These are phyloP conservation scores for Lepus americanus DNA, from an alignment of 2,113 vertebrate genomes.

Conservation along the genomic window DNA sequence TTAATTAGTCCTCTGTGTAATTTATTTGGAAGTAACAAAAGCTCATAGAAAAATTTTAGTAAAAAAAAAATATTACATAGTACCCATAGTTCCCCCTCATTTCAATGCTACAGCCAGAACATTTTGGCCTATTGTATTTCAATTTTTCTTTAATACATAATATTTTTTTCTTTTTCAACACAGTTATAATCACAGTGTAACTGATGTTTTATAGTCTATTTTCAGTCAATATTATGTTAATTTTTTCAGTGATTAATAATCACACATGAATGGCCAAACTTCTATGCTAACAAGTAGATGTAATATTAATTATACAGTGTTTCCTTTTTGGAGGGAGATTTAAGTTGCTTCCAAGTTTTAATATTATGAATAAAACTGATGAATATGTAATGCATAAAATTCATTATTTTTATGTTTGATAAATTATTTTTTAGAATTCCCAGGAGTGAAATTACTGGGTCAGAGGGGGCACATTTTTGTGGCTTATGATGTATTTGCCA, in stretches of 20 bases:
- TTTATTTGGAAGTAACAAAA: conserved; percentile 41
- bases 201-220: conserved; percentile 1
- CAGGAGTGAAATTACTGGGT: conserved; percentile 48
- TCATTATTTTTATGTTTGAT: background rate
- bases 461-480: conserved; percentile 12
- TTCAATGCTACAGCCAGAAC: background rate
- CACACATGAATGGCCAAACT: conserved; percentile 20
- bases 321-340: conserved; percentile 16
- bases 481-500: background rate
- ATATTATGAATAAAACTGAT: conserved; percentile 16
- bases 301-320: background rate
- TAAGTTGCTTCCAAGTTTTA: conserved; percentile 11
- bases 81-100: background rate
- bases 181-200: background rate
- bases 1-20: conserved; percentile 35
- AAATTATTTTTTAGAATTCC: conserved; percentile 37
- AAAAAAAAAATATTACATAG: background rate
- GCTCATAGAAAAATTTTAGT: background rate
- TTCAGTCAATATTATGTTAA: background rate
- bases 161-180: conserved; percentile 28
- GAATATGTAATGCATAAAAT: background rate
- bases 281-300: background rate
- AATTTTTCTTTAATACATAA: conserved; percentile 6
- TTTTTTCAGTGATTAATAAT: conserved; percentile 27
- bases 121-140: conserved; percentile 31